Conservation (phyloP, 1,140 invertebrate species). For the Papilio helenus region DNA sequence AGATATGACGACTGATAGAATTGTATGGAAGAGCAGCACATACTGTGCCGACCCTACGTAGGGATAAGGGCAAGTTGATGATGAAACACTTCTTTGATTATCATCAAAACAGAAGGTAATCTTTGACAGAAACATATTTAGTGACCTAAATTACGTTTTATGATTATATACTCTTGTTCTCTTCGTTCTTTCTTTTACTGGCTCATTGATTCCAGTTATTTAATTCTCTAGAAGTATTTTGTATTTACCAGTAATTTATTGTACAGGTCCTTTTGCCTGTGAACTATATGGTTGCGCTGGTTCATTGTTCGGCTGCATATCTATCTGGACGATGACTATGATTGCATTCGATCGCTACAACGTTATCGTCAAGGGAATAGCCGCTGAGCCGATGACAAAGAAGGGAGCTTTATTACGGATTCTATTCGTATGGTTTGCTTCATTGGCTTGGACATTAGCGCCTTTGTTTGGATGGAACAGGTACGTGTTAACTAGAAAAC, state of each 20-base stretch:
- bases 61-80: too few species aligned
- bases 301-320: constrained; percentile 91
- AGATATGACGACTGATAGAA: too few species aligned
- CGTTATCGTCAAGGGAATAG: constrained; percentile 91
- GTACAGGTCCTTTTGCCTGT: constrained; percentile 88
- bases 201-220: too few species aligned
- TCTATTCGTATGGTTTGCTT: constrained; percentile 87
- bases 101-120: too few species aligned
- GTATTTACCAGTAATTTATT: not conserved
- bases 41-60: too few species aligned
- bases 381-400: constrained; percentile 87
- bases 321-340: constrained; percentile 94
- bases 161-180: too few species aligned
- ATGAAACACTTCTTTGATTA: too few species aligned
- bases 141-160: too few species aligned
- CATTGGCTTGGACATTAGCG: constrained; percentile 87
- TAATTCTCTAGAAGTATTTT: not conserved
- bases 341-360: constrained; percentile 94
- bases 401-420: constrained; percentile 87
- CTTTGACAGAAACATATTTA: too few species aligned
- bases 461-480: constrained; percentile 88
- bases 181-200: too few species aligned
- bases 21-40: too few species aligned
- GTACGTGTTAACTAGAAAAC: constrained; percentile 60
- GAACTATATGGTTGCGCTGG: constrained; percentile 92